Conservation (phyloP, 1,140 invertebrate species). For the Harlomillsia oculata region DNA sequence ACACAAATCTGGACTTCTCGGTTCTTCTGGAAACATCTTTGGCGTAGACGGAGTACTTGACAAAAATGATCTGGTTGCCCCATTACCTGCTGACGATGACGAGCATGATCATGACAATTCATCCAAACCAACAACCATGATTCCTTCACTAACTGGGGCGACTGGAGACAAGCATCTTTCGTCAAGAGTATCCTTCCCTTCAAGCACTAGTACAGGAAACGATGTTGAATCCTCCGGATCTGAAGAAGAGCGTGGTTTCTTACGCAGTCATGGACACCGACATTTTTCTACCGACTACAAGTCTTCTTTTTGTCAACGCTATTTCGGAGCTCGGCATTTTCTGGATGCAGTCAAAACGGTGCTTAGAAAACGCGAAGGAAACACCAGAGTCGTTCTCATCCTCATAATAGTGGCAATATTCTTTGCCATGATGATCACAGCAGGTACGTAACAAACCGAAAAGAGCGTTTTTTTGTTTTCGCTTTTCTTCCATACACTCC, state of each 20-base stretch:
- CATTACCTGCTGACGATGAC: no score
- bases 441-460: constrained; percentile 37
- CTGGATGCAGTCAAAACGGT: constrained; percentile 38
- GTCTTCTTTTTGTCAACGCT: constrained; percentile 14
- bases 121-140: no score
- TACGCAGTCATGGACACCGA: neutral
- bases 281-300: neutral
- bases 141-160: no score
- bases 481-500: no score
- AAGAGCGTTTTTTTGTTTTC: no score
- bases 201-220: neutral
- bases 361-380: constrained; percentile 37
- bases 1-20: no score
- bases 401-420: constrained; percentile 37
- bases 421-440: constrained; percentile 38
- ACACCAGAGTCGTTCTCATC: constrained; percentile 37
- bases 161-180: no score
- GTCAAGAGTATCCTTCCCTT: neutral
- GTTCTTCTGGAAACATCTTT: no score
- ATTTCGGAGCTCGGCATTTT: constrained; percentile 37
- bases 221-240: neutral
- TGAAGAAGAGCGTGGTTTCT: no score
- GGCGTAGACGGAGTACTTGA: no score
- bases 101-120: no score
- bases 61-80: no score